Evolutionary conservation across 2,888 invertebrate genomes (phyloP).

Genomic region (Deilephila elpenor): DNA sequence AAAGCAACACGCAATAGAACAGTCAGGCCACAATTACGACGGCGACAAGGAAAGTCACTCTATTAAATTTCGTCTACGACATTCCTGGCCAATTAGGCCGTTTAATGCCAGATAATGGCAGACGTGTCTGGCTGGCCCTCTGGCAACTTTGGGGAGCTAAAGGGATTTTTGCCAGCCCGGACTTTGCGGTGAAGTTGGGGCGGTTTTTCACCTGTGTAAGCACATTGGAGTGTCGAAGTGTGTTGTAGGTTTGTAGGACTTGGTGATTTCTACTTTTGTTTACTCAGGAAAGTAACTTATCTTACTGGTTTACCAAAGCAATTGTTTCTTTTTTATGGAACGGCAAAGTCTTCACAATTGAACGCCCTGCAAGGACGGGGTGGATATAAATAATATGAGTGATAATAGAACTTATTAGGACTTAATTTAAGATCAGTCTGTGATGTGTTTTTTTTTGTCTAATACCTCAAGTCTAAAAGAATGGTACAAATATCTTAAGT

Average conservation of each 20-base stretch:
- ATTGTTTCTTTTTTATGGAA: too few species aligned
- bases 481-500: background rate
- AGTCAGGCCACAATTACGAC: constrained; percentile 49
- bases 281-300: too few species aligned
- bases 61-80: constrained; percentile 52
- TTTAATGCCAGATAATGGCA: constrained; percentile 52
- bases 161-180: background rate
- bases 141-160: background rate
- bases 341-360: too few species aligned
- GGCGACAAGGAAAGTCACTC: constrained; percentile 66
- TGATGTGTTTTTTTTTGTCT: too few species aligned
- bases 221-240: background rate
- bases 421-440: too few species aligned
- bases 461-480: background rate
- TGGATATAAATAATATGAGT: too few species aligned
- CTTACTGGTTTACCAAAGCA: too few species aligned
- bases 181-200: background rate
- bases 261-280: too few species aligned
- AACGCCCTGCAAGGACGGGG: too few species aligned
- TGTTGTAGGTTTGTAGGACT: too few species aligned
- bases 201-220: background rate
- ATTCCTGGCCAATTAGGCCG: constrained; percentile 55
- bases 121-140: constrained; percentile 35
- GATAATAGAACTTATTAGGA: too few species aligned
- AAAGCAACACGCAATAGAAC: constrained; percentile 57